A percentile compares a stretch with the other conserved stretches of the same genome.
Conservation (phyloP, 1,140 invertebrate species). For the Musca domestica region DNA sequence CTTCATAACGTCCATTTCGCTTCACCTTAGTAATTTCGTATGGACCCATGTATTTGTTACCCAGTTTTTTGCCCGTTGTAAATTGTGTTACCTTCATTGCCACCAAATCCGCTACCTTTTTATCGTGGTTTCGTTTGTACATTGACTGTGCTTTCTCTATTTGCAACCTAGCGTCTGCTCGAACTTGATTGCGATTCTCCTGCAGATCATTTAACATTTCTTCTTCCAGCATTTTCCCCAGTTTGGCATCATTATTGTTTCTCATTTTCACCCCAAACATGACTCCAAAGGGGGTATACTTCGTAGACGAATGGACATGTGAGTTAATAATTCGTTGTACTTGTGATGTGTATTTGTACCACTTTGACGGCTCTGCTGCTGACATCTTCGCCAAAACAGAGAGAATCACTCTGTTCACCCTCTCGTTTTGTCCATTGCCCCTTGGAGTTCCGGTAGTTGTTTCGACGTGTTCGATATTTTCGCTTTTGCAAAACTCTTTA, state of each 20-base stretch:
- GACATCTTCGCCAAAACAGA: too few species aligned
- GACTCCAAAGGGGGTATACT: too few species aligned
- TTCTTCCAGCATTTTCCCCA: constrained; percentile 36
- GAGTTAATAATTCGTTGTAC: too few species aligned
- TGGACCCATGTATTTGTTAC: constrained; percentile 45
- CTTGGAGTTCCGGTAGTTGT: constrained; percentile 37
- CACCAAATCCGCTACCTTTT: constrained; percentile 44
- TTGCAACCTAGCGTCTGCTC: too few species aligned
- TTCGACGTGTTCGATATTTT: constrained; percentile 30
- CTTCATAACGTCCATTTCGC: constrained; percentile 39
- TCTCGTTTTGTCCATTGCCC: constrained; percentile 17
- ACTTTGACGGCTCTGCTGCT: too few species aligned
- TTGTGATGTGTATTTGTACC: too few species aligned
- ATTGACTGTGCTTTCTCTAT: constrained; percentile 46
- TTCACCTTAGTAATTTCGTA: constrained; percentile 39
- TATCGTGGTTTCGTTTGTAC: constrained; percentile 40
- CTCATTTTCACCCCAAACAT: too few species aligned
- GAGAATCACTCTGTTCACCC: constrained; percentile 21
- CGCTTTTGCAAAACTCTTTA: constrained; percentile 25
- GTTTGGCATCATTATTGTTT: constrained; percentile 34
- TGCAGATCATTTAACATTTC: constrained; percentile 34
- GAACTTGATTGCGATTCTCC: constrained; percentile 23
- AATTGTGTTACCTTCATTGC: constrained; percentile 51
- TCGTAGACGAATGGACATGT: too few species aligned
- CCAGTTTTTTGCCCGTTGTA: constrained; percentile 40